Base-by-base conservation (phyloP, 2,888 invertebrate genomes). In the Sarcophaga caerulescens region DNA sequence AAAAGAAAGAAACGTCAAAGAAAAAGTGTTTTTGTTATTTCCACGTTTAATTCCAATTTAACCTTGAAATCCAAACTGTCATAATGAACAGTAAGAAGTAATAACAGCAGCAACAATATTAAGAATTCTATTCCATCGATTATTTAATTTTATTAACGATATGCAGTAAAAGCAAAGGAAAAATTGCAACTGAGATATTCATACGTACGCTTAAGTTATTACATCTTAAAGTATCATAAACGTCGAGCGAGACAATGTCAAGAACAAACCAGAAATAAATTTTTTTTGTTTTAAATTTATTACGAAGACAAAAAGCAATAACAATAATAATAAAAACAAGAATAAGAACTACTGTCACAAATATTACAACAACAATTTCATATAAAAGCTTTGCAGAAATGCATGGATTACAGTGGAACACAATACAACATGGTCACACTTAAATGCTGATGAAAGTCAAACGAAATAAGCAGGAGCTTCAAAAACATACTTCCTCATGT, bases 191-290 rank as follows among this genome's bases (percentile, higher is more conserved):
- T 35, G 59, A 69, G 23, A 70, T 19, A 66, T 23, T 57, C n/a
- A 71, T 59, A 81, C 57, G 5, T 17, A 52, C 14, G 17, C 12
- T 14, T 52, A 70, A 60, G 14, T 74, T 70, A 70, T 80, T 66
- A 47, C 84, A 65, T 69, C 59, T 84, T 59, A 63, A 11, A 80
- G 68, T 59, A 69, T 73, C 73, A 77, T 57, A 73, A 84, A 69
- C 65, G 62, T 62, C 60, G 66, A 81, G 78, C 69, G 71, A 84
- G 81, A 78, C 86, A 86, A 86, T 86, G 86, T 86, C 86, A 86
- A 86, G 86, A 86, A 23, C 84, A 84, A 84, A 81, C 74, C 60
- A 75, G 82, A 82, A 82, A 80, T 57, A 62, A 59, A 75, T n/a
- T 71, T 60, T 35, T 35, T 35, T 6, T 35, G 35, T 35, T 35